Evolutionary conservation across 2,797 vertebrate species (phyloP).

Genomic region (Bovichtus diacanthus): DNA sequence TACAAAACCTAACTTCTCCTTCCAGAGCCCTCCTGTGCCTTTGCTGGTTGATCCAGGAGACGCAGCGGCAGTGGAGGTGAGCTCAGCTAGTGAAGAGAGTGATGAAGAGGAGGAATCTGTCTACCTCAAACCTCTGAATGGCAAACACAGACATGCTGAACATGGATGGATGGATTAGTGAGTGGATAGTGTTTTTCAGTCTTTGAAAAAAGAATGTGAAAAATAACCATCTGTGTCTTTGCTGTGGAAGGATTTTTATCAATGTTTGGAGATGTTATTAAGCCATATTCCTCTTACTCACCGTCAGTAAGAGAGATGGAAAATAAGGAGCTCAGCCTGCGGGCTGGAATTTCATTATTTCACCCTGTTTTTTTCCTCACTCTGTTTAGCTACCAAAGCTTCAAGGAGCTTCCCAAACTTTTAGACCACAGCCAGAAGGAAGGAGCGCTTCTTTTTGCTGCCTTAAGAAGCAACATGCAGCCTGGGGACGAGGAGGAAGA

Average conservation of each 20-base stretch:
- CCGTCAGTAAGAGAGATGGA: neutral
- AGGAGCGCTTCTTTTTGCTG: neutral
- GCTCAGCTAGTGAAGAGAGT: constrained; percentile 60
- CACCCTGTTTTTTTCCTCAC: neutral
- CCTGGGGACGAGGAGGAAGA: neutral
- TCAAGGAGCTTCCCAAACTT: constrained; percentile 79
- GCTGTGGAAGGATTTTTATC: neutral
- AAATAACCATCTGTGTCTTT: neutral
- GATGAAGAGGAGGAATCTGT: constrained; percentile 38
- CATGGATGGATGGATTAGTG: constrained; percentile 86
- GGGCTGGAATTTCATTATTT: constrained; percentile 1
- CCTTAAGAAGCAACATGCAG: constrained; percentile 32
- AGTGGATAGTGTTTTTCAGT: constrained; percentile 62
- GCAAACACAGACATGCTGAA: constrained; percentile 69
- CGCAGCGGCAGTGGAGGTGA: constrained; percentile 45
- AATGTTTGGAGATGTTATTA: neutral
- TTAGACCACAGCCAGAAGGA: constrained; percentile 66
- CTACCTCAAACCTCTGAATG: constrained; percentile 58
- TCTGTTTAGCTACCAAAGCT: constrained; percentile 80
- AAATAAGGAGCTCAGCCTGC: neutral
- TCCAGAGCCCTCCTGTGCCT: constrained; percentile 62
- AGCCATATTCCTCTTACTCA: neutral
- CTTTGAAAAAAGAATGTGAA: neutral
- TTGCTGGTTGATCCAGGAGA: constrained; percentile 16
- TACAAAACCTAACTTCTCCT: neutral